Evolutionary conservation across 2,888 invertebrate genomes (phyloP).

Genomic region (Mythimna vitellina): DNA sequence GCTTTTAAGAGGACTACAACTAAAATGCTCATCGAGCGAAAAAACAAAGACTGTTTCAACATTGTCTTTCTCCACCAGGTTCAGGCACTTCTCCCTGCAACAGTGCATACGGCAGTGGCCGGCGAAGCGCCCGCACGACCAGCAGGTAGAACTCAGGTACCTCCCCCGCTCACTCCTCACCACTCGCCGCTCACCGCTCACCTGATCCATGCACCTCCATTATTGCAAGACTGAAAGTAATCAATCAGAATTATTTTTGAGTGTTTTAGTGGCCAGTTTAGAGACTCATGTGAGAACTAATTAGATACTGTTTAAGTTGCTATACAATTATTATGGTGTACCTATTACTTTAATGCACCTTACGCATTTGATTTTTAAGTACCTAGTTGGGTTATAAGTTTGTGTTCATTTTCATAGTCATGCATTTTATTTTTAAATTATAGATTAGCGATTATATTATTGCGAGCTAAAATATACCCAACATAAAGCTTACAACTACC

Average conservation of each 20-base stretch:
- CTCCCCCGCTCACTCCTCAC: slow-evolving; percentile 83
- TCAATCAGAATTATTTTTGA: too few species aligned
- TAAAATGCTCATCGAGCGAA: background rate
- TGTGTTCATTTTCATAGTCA: slow-evolving; percentile 27
- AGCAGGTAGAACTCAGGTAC: slow-evolving; percentile 91
- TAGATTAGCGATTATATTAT: slow-evolving; percentile 4
- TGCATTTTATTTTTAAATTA: slow-evolving; percentile 31
- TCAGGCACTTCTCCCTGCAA: slow-evolving; percentile 87
- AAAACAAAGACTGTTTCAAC: background rate
- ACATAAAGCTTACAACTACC: slow-evolving; percentile 55
- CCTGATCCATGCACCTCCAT: slow-evolving; percentile 64
- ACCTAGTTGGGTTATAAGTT: background rate
- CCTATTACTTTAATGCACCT: background rate
- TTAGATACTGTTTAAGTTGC: slow-evolving; percentile 12
- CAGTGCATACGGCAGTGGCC: slow-evolving; percentile 86
- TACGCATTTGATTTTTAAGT: background rate
- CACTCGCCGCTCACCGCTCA: slow-evolving; percentile 60
- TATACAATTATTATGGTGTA: too few species aligned
- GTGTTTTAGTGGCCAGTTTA: too few species aligned
- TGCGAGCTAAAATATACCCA: slow-evolving; percentile 32
- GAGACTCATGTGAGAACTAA: background rate
- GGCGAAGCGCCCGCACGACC: slow-evolving; percentile 88
- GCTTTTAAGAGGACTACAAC: too few species aligned
- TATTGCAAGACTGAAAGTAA: slow-evolving; percentile 1
- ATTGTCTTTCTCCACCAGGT: slow-evolving; percentile 67